Base-by-base conservation (phyloP, 2,888 invertebrate genomes). In the Pristionchus exspectatus region DNA sequence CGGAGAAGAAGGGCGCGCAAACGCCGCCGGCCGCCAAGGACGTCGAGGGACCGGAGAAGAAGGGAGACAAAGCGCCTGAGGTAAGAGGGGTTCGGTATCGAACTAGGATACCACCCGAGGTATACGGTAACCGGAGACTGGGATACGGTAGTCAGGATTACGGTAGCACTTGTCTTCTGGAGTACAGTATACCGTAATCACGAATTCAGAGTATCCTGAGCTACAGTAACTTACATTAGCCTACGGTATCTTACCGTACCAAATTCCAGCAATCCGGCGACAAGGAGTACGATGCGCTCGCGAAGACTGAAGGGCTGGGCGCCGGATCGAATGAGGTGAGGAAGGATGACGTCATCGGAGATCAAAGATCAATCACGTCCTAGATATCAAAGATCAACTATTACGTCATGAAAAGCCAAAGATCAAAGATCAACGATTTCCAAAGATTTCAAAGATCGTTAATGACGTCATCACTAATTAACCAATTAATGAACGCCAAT, bases 221-320 rank as follows among this genome's bases (percentile, higher is more conserved):
- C n/a, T n/a, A n/a, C n/a, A n/a, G n/a, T n/a, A n/a, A n/a, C n/a
- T n/a, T n/a, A n/a, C n/a, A n/a, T n/a, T n/a, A n/a, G n/a, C n/a
- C n/a, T 72, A 72, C 30, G 1, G 30, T 30, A 33, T 33, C 44
- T 12, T 50, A 50, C 44, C 44, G 10, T 50, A 3, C 44, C 44
- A 9, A 7, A 0, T 27, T 59, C 1, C 77, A 77, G 81, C n/a
- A 30, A 54, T 50, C 50, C 14, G 81, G 27, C 50, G 50, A 27
- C 27, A 81, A 81, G 50, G 81, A 81, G 81, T 81, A 81, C 81
- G 81, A 81, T n/a, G 81, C 81, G 81, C 81, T 81, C 14, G 81
- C 81, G 81, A 81, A 54, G 81, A 81, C 81, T 1, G 81, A 81
- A 16, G 50, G 81, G 14, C 50, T 81, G 81, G 50, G 30, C 30